A percentile compares a stretch with the other conserved stretches of the same genome.
These are phyloP conservation scores for Thalassarche chlororhynchos DNA, from an alignment of 2,113 vertebrate genomes.

Conservation along the genomic window DNA sequence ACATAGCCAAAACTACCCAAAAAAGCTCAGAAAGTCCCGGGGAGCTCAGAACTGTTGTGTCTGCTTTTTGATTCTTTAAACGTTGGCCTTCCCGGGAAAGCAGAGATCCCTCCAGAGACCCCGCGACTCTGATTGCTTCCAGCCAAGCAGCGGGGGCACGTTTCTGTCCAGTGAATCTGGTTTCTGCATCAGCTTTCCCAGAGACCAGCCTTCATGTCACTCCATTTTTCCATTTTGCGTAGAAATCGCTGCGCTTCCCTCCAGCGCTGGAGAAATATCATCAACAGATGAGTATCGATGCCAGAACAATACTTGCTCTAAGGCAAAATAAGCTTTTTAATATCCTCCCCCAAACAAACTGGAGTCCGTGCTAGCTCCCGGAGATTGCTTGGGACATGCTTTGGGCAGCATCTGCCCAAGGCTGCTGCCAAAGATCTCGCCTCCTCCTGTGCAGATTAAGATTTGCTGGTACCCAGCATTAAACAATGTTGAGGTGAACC, in stretches of 20 bases:
- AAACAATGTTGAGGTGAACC: neutral
- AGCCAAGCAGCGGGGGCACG: neutral
- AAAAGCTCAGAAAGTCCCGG: neutral
- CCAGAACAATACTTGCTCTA: neutral
- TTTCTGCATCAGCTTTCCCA: slow-evolving; percentile 30
- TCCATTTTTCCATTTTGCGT: neutral
- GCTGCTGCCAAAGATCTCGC: neutral
- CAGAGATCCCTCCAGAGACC: neutral
- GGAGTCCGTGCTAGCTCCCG: neutral
- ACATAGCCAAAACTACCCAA: neutral
- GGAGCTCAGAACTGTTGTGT: neutral
- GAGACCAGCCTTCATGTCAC: neutral
- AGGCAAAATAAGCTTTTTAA: neutral
- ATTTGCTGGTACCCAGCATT: neutral
- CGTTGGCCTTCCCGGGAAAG: neutral
- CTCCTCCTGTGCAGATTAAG: neutral
- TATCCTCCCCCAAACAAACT: neutral
- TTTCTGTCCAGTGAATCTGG: neutral
- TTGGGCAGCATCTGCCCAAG: neutral
- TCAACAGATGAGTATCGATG: neutral
- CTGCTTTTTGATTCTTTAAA: slow-evolving; percentile 4
- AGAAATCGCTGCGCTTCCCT: neutral
- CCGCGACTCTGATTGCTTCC: neutral
- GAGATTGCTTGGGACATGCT: neutral
- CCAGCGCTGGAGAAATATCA: neutral